Evolutionary conservation across 2,113 vertebrate species (phyloP), one percentile per base, ranked within the genome.

Genomic region (Xenopus tropicalis): DNA sequence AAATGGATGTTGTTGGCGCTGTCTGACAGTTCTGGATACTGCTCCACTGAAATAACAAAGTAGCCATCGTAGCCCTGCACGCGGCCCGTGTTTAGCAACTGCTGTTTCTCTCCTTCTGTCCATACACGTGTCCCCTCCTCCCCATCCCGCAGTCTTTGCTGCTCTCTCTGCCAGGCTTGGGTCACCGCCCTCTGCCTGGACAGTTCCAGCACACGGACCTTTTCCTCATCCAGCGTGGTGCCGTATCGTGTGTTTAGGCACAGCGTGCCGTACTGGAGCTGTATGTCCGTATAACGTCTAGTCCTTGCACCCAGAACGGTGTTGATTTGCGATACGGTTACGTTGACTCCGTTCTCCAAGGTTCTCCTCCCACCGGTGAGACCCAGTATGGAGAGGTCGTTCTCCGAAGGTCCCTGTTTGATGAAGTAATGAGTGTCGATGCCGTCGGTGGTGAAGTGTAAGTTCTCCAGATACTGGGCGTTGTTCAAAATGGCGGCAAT

Each of bases 11-110:
- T 99, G 92, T 92, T 96, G 79, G 93, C 90, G 83, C 94, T 98
- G 91, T 99, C 98, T 20, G 97, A 94, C 82, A 99, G 93, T 93
- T 99, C 95, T 0, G 98, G 97, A 82, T 97, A 98, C 85, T 97
- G 96, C 86, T 99, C 97, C 11, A 96, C 93, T 0, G 98, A 95
- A 80, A 97, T 93, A 72, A 96, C 93, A 68, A 96, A 98, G 84
- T 93, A 98, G 77, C 97, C 96, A 0, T 99, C 97, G 13, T 98
- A 99, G 85, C 96, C 96, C 81, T 94, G 94, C 78, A 97, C 96
- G 74, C 91, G 89, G 75, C 97, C 96, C 0, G 91, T 90, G 85
- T 86, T 93, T 77, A 99, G 90, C 78, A 96, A 89, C 86, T 99
- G 96, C 24, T 98, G 97, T 85, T 91, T 94, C 85, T 99, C 97